A percentile compares a stretch with the other conserved stretches of the same genome.
Evolutionary conservation across 2,113 vertebrate species (phyloP).

Genomic region (Odocoileus virginianus): DNA sequence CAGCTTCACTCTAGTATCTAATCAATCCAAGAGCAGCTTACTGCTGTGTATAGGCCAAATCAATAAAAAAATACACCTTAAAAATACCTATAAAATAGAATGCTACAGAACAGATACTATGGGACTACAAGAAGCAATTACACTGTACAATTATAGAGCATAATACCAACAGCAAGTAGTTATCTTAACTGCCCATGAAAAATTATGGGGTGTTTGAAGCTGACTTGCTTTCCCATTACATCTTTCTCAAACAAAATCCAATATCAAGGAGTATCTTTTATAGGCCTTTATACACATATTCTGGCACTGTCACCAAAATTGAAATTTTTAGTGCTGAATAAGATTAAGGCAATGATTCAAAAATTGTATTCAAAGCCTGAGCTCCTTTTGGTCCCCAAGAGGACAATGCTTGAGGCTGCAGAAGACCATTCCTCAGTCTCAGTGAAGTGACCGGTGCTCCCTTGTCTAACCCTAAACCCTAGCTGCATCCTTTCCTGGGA

Average conservation of each 20-base stretch:
- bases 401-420: neutral
- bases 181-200: constrained; percentile 64
- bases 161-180: constrained; percentile 48
- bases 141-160: constrained; percentile 25
- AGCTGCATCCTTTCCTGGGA: accelerated
- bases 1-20: constrained; percentile 67
- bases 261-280: neutral
- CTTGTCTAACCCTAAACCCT: neutral
- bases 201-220: constrained; percentile 43
- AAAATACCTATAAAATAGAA: constrained; percentile 75
- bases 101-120: constrained; percentile 5
- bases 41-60: constrained; percentile 69
- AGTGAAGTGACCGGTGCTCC: neutral
- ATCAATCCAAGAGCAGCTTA: constrained; percentile 77
- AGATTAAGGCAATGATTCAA: neutral
- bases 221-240: constrained; percentile 55
- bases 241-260: constrained; percentile 54
- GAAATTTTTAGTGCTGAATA: neutral
- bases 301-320: neutral
- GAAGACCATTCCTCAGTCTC: neutral
- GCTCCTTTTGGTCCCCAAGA: neutral
- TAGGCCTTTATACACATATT: neutral
- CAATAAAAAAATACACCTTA: constrained; percentile 78
- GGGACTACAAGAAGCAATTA: constrained; percentile 73
- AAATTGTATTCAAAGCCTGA: neutral